Evolutionary conservation across 2,113 vertebrate species (phyloP), one percentile per base, ranked within the genome.

Genomic region (Arenaria interpres): DNA sequence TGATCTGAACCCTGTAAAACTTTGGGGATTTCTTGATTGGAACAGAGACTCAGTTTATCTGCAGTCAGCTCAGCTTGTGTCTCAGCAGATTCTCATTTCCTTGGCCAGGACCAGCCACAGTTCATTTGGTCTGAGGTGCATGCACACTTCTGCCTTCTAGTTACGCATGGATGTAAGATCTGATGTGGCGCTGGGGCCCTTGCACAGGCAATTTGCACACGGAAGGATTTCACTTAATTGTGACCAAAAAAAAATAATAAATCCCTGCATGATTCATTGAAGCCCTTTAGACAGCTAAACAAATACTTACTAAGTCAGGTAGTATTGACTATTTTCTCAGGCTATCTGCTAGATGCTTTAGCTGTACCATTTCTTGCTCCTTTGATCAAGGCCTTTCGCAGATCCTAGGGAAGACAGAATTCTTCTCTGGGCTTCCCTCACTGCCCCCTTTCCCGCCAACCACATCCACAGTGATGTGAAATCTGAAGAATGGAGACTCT

Each of bases 151-250:
- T 66, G 54, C 50, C 23, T 86, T 69, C 59, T 62, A 50, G 14
- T 51, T 84, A 60, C 0, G 1, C 12, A 8, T 3, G 8, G n/a
- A 16, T 50, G 25, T 23, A 27, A 39, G 63, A 39, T 11, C 81
- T 69, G 43, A 53, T 19, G 9, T 1, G 1, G 39, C 0, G 1
- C 69, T 54, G 50, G 28, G 50, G 28, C 8, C 67, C n/a, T 63
- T 16, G 71, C 60, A 59, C 16, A 22, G 45, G n/a, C 24, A 46
- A 8, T 86, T 48, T 87, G 50, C 7, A 11, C 35, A 32, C 0
- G 1, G 39, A 68, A 79, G 20, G 45, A 51, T 89, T 89, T 78
- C 12, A 19, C 24, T 86, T 73, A n/a, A 35, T 43, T 57, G 30
- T 3, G 1, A 39, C 43, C 4, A 7, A 8, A 56, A 64, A 15